Evolutionary conservation across 2,888 invertebrate species (phyloP), one percentile per base, ranked within the genome.

Genomic region (Drosophila picticornis): DNA sequence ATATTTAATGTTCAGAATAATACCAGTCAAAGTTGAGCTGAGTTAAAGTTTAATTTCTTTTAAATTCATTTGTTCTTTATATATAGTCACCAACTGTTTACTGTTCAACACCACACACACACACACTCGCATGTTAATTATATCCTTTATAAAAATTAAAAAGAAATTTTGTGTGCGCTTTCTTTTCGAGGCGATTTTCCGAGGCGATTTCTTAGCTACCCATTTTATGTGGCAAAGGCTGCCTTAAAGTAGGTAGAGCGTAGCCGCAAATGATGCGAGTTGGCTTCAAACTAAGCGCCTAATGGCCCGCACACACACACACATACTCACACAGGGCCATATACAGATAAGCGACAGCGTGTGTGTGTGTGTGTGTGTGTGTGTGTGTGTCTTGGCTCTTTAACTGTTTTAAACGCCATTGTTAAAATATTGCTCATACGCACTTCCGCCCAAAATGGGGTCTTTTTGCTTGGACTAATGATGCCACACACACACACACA

Each of bases 381-480:
- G 79, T n/a, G n/a, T n/a, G n/a, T n/a, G n/a, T n/a, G n/a, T n/a
- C 46, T 77, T 77, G 82, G 80, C 78, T 78, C 84, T 88, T 90
- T 91, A 88, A 90, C 90, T 87, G 90, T 90, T 87, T 87, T 90
- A 90, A 91, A 85, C 92, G 92, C 91, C 92, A 92, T 91, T 91
- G 92, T 92, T 91, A 83, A 85, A 91, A 90, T 91, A 90, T 87
- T 89, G 87, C 89, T 91, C 91, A 88, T 91, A 88, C 91, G 88
- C 84, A 91, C 84, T 90, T 90, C 90, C 88, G 86, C 82, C 74
- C 69, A 64, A 88, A 89, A 87, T 84, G 78, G 84, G 85, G 85
- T 88, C 90, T 90, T 78, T 65, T 78, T 65, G 72, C 88, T 76
- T 86, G 88, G 88, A 89, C 85, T 85, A 85, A 85, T 85, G 85